These are phyloP conservation scores for Pterocles burchelli DNA, from an alignment of 2,113 vertebrate species.

Conservation along the genomic window DNA sequence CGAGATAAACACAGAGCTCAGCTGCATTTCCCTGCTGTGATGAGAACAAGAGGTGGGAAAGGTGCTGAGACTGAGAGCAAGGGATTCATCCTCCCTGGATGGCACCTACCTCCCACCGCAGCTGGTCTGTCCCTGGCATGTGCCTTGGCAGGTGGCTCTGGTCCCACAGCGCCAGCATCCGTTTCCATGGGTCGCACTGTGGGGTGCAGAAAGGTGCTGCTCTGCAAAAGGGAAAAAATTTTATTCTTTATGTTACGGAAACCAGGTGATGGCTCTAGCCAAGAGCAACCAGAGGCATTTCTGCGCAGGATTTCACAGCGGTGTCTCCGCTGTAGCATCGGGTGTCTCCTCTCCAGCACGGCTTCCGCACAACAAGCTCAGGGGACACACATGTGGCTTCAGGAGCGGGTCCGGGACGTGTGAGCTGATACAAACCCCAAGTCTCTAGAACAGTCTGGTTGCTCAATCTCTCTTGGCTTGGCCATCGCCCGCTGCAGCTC, in stretches of 20 bases:
- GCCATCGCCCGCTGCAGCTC: not conserved
- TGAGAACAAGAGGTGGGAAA: not conserved
- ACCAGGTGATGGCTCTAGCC: not conserved
- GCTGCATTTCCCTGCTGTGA: accelerated
- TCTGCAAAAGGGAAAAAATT: not conserved
- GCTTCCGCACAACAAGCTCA: not conserved
- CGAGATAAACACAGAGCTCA: accelerated
- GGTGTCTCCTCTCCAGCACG: not conserved
- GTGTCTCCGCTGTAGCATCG: no score
- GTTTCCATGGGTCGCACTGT: accelerated
- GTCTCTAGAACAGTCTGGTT: not conserved
- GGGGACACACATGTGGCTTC: not conserved
- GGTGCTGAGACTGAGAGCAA: not conserved
- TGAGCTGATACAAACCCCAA: not conserved
- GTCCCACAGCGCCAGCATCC: accelerated
- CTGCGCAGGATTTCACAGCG: not conserved
- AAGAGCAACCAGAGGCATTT: accelerated
- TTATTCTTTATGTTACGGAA: not conserved
- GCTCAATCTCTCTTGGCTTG: not conserved
- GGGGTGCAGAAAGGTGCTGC: not conserved
- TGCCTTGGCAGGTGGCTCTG: accelerated
- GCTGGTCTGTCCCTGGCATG: not conserved
- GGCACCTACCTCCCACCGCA: accelerated
- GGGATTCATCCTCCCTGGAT: not conserved
- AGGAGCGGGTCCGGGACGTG: not conserved